Base-by-base conservation (phyloP, 2,797 vertebrate genomes). In the Carduelis carduelis region DNA sequence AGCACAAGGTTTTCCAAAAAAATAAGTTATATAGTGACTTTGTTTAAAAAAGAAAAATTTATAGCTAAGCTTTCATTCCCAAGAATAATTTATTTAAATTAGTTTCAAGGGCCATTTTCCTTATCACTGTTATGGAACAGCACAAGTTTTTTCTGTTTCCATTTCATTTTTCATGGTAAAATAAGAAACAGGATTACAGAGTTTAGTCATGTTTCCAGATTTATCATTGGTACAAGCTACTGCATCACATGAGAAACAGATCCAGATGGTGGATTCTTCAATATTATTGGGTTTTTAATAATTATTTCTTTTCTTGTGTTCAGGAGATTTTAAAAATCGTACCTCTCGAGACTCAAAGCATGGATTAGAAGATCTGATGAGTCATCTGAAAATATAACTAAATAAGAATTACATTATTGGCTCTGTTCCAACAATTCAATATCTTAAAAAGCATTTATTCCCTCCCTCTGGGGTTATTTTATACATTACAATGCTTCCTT, bases 401-500 rank as follows among this genome's bases (percentile, higher is more conserved):
- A 77, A 85, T 44, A 88, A 84, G 50, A 94, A 95, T 89, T 96
- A 76, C 46, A 69, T 85, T 83, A 26, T 71, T 97, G 96, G 89
- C 60, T 66, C 39, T 85, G 14, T 86, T 95, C 90, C 96, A 97
- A 74, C 35, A 72, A 66, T 91, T 89, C 95, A 96, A 92, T 97
- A 93, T 82, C 82, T 96, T 96, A 92, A 97, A 88, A 43, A 94
- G 88, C 74, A 96, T 91, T 96, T 97, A 92, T 91, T 91, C 57
- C 50, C n/a, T 75, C 26, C 56, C 71, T 87, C 84, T 55, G 88
- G 83, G 72, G 83, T 94, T 83, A 74, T 88, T 94, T 91, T 90
- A 60, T 90, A 56, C 86, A 88, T 91, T 86, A 92, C 91, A 94
- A 91, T 32, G 41, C 59, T 83, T 94, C 32, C 41, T 91, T 83